Base-by-base conservation (phyloP, 1,140 invertebrate genomes). In the Chrysomallon squamiferum region DNA sequence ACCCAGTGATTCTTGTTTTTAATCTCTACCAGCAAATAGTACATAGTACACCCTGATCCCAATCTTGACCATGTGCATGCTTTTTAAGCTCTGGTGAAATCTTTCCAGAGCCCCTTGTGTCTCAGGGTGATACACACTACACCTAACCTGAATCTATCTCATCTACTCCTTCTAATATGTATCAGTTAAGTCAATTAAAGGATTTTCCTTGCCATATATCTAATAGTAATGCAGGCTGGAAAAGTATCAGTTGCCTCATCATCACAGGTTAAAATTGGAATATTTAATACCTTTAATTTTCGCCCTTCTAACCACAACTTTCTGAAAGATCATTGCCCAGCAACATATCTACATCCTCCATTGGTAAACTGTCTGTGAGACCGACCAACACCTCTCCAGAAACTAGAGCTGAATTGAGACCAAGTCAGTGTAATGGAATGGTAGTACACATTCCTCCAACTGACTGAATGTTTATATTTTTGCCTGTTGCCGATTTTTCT, bases 1-100 rank as follows among this genome's bases (percentile, higher is more conserved):
- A 2, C 68, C 68, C 3, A 62, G 20, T n/a, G 41, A 57, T 41
- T 64, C 35, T 11, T 64, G 66, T 22, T 63, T 45, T n/a, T 18
- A 62, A 9, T 62, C 59, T n/a, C 65, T 27, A 5, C 22, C 59
- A 35, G 67, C 67, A 65, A 69, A 69, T 30, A 65, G 30, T 13
- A 52, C 27, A 18, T 38, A 35, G 47, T 11, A 50, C n/a, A 11
- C 41, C 41, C 11, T 13, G 11, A 43, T 43, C 41, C 41, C 41
- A 43, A n/a, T 43, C 60, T 59, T 18, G 32, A 47, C 50, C 64
- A 29, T 57, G 49, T 50, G 33, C 27, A 30, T 59, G 15, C 18
- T 50, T 22, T 45, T 60, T 7, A 66, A 49, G 22, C 18, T 47
- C 41, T 47, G 56, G 29, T 45, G 54, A 33, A 59, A 65, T n/a